A percentile compares a stretch with the other conserved stretches of the same genome.
Conservation (phyloP, 92 coral and sea anemone species). For the Zoanthus solanderi region DNA sequence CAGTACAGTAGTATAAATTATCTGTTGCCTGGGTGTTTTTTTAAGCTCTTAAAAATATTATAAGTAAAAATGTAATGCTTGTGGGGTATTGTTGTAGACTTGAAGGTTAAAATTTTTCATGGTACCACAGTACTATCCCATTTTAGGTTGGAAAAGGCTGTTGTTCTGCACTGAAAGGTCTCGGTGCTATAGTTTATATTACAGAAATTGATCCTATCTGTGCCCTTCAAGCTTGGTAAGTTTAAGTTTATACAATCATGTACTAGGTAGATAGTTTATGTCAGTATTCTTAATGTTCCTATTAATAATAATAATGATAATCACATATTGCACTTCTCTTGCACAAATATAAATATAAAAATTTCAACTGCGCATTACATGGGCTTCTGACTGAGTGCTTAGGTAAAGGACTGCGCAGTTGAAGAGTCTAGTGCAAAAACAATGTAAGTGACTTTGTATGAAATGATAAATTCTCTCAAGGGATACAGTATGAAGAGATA, state of each 20-base stretch:
- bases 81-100: no score
- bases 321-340: not conserved
- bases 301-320: not conserved
- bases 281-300: not conserved
- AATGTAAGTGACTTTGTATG: no score
- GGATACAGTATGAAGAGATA: no score
- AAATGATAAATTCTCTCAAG: no score
- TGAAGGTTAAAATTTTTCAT: no score
- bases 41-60: no score
- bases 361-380: not conserved
- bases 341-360: no score
- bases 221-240: constrained; percentile 98
- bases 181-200: constrained; percentile 95
- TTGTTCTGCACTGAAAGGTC: constrained; percentile 97
- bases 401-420: no score
- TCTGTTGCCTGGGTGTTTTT: no score
- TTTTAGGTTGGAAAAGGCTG: constrained; percentile 96
- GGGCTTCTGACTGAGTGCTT: not conserved
- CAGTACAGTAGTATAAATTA: no score
- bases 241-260: not conserved
- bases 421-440: no score
- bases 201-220: constrained; percentile 99
- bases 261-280: not conserved
- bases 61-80: no score
- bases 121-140: not conserved